Evolutionary conservation across 92 coral and sea anemone genomes (phyloP).

Genomic region (Umimayanthus kanabou): DNA sequence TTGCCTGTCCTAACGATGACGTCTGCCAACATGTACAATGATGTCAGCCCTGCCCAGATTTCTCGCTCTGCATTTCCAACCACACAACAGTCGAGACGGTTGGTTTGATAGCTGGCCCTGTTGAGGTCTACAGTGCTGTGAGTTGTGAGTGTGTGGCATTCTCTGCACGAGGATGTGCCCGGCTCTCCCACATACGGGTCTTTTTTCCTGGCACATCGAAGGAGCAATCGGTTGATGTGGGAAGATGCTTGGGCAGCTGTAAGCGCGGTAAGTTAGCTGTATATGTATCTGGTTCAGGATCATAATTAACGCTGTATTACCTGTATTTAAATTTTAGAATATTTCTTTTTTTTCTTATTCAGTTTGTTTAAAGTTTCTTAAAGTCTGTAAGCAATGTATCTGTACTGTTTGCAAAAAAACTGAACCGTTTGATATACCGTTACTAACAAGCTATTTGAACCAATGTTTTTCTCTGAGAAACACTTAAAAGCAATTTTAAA

Average conservation of each 20-base stretch:
- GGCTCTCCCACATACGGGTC: conserved; percentile 31
- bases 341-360: not conserved
- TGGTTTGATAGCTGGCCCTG: conserved; percentile 3
- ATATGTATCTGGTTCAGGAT: not conserved
- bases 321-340: not conserved
- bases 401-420: no score
- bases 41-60: conserved; percentile 32
- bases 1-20: not conserved
- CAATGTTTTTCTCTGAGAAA: no score
- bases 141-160: conserved; percentile 24
- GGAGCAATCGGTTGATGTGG: conserved; percentile 19
- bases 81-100: conserved; percentile 19
- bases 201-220: conserved; percentile 26
- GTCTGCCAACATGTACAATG: not conserved
- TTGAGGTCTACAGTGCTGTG: conserved; percentile 20
- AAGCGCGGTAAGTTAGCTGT: conserved; percentile 22
- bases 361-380: not conserved
- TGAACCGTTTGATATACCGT: no score
- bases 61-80: conserved; percentile 37
- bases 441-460: no score
- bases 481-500: no score
- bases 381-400: not conserved
- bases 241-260: conserved; percentile 15
- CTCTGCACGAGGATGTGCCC: conserved; percentile 9
- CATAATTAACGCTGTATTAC: not conserved